These are phyloP conservation scores for Gymnopithys bicolor DNA, from an alignment of 2,797 vertebrate genomes.

Conservation along the genomic window DNA sequence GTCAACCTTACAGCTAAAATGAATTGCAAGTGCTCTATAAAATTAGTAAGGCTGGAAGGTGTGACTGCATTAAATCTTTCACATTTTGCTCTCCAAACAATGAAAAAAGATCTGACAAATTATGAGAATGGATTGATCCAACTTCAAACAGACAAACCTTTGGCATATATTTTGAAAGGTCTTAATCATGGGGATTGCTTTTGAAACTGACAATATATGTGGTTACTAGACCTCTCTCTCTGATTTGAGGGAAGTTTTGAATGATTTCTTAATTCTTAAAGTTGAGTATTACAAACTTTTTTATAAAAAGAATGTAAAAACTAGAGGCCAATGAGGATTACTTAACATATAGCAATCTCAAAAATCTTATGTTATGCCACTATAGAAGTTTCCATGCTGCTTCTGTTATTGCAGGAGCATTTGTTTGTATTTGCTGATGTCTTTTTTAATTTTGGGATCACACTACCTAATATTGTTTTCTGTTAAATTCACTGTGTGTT, in stretches of 20 bases:
- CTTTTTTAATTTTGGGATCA: neutral
- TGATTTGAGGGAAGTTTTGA: neutral
- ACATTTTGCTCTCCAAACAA: neutral
- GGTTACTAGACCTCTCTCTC: neutral
- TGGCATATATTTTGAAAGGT: neutral
- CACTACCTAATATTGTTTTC: neutral
- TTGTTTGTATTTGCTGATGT: neutral
- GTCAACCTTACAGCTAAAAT: neutral
- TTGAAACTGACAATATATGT: neutral
- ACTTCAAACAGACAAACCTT: neutral
- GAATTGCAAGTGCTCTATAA: neutral
- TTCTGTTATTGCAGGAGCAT: neutral
- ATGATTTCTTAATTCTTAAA: neutral
- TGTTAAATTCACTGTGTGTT: neutral
- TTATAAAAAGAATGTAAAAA: neutral
- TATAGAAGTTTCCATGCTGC: neutral
- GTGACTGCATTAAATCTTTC: neutral
- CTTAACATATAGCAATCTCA: neutral
- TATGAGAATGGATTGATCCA: neutral
- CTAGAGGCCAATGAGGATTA: neutral
- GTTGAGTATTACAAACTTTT: neutral
- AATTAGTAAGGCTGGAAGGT: neutral
- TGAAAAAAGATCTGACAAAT: neutral
- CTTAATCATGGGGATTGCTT: neutral
- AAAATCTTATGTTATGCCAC: neutral